phyloP scores from a whole-genome alignment of 1,140 invertebrate genomes.

The Lepidurus packardi region DNA sequence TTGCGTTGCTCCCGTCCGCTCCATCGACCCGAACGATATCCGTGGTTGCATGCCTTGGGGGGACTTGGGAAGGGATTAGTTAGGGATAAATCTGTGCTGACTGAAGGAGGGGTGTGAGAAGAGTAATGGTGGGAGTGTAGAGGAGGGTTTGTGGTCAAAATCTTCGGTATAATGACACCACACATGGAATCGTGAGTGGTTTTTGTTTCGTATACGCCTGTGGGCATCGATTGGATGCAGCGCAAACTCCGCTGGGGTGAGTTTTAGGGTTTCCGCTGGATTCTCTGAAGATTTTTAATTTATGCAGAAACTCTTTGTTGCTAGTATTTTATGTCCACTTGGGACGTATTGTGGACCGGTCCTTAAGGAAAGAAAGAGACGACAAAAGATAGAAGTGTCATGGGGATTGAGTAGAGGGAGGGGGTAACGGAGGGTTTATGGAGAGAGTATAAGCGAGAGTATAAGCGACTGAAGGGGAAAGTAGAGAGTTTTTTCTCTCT shows the following conservation, averaged over 20 bases:
- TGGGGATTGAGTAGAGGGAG: not conserved
- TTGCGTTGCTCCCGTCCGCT: conserved; percentile 20
- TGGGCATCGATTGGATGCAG: not conserved
- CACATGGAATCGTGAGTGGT: not conserved
- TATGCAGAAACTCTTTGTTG: not conserved
- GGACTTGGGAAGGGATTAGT: not conserved
- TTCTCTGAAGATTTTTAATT: not conserved
- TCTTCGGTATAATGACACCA: not conserved
- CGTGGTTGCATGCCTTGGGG: not conserved
- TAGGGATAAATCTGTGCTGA: not conserved
- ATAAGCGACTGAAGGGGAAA: not conserved
- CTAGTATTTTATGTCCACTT: not conserved
- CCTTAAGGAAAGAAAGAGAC: not conserved
- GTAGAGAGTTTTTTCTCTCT: conserved; percentile 1
- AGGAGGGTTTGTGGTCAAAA: not conserved
- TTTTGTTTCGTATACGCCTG: not conserved
- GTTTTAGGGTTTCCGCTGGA: not conserved
- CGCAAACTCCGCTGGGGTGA: not conserved
- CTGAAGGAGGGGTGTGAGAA: not conserved
- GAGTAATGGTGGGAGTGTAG: not conserved
- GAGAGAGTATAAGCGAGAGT: not conserved
- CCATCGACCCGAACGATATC: conserved; percentile 1
- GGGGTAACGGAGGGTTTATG: not conserved
- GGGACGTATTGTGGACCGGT: not conserved
- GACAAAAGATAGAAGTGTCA: conserved; percentile 16